A percentile compares a stretch with the other conserved stretches of the same genome.
Evolutionary conservation across 2,113 vertebrate species (phyloP).

Genomic region (Ramphastos sulfuratus): DNA sequence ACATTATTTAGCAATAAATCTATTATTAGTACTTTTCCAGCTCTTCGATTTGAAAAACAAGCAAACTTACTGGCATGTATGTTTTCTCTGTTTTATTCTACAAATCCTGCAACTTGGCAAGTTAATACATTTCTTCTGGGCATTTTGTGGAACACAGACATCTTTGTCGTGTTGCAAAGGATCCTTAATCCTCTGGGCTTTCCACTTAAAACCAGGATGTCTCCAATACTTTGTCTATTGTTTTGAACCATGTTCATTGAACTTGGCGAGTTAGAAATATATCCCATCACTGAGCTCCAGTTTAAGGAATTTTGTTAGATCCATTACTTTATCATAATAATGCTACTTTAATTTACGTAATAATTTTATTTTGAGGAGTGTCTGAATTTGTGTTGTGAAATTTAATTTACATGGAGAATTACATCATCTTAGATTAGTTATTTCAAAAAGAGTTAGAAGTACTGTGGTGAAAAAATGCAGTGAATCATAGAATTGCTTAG

Average conservation of each 20-base stretch:
- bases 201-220: slow-evolving; percentile 9
- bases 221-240: slow-evolving; percentile 2
- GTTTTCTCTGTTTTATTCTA: slow-evolving; percentile 6
- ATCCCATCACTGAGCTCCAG: neutral
- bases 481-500: neutral
- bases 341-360: neutral
- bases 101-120: neutral
- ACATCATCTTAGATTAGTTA: neutral
- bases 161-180: slow-evolving; percentile 29
- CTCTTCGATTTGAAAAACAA: slow-evolving; percentile 19
- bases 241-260: neutral
- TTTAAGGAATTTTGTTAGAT: neutral
- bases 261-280: neutral
- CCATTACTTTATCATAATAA: neutral
- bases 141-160: slow-evolving; percentile 33
- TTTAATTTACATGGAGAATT: neutral
- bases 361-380: neutral
- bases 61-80: neutral
- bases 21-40: slow-evolving; percentile 36
- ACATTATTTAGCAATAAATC: neutral
- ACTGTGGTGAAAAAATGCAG: neutral
- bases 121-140: neutral
- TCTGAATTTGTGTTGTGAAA: neutral
- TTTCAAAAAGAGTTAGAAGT: neutral
- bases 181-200: slow-evolving; percentile 2